Evolutionary conservation across 2,888 invertebrate genomes (phyloP), one percentile per base, ranked within the genome.

Genomic region (Pammene aurita): DNA sequence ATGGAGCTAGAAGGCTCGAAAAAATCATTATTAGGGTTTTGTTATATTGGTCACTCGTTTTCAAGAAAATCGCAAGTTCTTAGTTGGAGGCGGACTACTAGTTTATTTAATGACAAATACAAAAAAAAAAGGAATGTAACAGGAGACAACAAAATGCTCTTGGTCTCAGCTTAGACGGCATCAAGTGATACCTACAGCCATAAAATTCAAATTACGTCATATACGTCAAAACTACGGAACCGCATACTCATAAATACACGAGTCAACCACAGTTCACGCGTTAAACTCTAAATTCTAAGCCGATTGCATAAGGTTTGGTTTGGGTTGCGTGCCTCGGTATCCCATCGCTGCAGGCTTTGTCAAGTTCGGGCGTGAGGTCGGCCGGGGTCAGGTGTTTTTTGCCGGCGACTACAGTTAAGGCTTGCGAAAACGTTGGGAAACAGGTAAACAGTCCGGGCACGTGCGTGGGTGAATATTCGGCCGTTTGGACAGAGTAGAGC

Each of bases 341-440:
- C 58, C 66, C 58, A 66, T 58, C 41, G 50, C 65, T 56, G 44
- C 44, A 34, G 56, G n/a, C 56, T 41, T 50, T 48, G 55, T 62
- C 41, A 46, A 62, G 55, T 38, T 62, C 10, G 38, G 56, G 35
- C 67, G 67, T 63, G 67, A 63, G 67, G 63, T 68, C 67, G 63
- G 11, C 16, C n/a, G 16, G 57, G 67, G 67, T 68, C 67, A 68
- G 9, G 4, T 16, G 55, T 34, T 52, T 68, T 68, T 68, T 57
- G 50, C 55, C n/a, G 26, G 26, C 26, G n/a, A 26, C 41, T 50
- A 52, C 63, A 52, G 67, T 68, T 67, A 52, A 50, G 52, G 38
- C 56, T 56, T 62, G 63, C 67, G 35, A 63, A 63, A 57, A 44
- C 14, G 41, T 42, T 56, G 62, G 34, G 58, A 41, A 58, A 66